phyloP scores from a whole-genome alignment of 2,888 invertebrate species.

The Deilephila elpenor region DNA sequence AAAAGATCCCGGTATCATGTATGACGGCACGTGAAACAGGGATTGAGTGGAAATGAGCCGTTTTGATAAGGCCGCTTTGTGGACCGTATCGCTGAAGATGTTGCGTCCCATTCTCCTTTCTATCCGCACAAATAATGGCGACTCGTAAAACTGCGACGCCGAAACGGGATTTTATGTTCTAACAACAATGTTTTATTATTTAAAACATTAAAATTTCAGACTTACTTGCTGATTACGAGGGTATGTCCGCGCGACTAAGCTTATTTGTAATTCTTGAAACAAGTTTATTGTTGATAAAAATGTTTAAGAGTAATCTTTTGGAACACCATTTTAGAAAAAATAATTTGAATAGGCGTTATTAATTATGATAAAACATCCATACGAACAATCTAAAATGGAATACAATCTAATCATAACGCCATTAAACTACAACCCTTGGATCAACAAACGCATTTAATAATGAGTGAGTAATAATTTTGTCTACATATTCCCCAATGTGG shows the following conservation, averaged over 20 bases:
- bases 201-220: constrained; percentile 11
- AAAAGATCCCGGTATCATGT: constrained; percentile 59
- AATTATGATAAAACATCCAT: background rate
- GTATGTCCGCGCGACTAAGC: background rate
- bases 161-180: constrained; percentile 13
- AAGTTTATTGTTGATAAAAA: too few relatives aligned
- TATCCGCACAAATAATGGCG: constrained; percentile 32
- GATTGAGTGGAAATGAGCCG: constrained; percentile 76
- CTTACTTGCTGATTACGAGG: background rate
- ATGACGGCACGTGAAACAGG: constrained; percentile 64
- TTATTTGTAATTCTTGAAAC: background rate
- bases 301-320: too few relatives aligned
- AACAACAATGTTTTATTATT: constrained; percentile 22
- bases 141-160: constrained; percentile 28
- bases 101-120: constrained; percentile 29
- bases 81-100: constrained; percentile 42
- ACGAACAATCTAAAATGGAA: background rate
- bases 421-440: constrained; percentile 13
- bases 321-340: too few relatives aligned
- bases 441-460: constrained; percentile 18
- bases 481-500: constrained; percentile 15
- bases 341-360: background rate
- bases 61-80: constrained; percentile 66
- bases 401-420: constrained; percentile 16
- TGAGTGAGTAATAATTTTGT: constrained; percentile 18